phyloP scores from a whole-genome alignment of 1,140 invertebrate genomes.

The Yoshiicerus persimilis region DNA sequence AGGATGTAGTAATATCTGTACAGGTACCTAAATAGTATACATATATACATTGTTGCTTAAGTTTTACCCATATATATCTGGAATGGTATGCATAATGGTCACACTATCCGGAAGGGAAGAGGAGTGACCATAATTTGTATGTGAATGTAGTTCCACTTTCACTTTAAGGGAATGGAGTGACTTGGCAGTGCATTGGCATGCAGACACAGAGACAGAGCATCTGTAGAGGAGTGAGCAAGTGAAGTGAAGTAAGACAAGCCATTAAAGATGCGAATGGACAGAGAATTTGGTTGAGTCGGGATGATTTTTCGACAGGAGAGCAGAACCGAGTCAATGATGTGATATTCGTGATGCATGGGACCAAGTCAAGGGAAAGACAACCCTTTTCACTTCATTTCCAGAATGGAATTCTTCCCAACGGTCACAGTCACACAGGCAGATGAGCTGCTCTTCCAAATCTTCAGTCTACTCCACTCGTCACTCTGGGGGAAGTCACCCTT shows the following conservation, averaged over 20 bases:
- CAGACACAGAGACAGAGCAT: not conserved
- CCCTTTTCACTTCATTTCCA: not conserved
- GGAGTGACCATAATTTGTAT: not conserved
- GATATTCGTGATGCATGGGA: not conserved
- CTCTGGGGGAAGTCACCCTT: conserved; percentile 9
- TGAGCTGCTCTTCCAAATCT: not conserved
- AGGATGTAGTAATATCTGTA: not conserved
- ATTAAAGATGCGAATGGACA: not conserved
- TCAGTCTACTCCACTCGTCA: not conserved
- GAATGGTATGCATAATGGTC: not conserved
- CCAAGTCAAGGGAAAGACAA: not conserved
- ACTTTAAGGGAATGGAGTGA: not conserved
- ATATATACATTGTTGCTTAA: too few relatives aligned
- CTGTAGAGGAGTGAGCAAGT: not conserved
- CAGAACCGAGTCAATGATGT: not conserved
- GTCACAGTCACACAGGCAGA: not conserved
- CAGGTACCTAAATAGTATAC: too few relatives aligned
- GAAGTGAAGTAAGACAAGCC: not conserved
- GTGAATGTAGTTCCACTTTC: conserved; percentile 15
- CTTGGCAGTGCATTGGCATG: not conserved
- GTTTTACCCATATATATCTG: not conserved
- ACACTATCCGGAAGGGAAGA: not conserved
- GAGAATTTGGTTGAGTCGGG: not conserved
- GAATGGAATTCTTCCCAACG: not conserved
- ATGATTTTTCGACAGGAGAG: not conserved